phyloP scores from a whole-genome alignment of 2,797 vertebrate species.

The Chelon labrosus region DNA sequence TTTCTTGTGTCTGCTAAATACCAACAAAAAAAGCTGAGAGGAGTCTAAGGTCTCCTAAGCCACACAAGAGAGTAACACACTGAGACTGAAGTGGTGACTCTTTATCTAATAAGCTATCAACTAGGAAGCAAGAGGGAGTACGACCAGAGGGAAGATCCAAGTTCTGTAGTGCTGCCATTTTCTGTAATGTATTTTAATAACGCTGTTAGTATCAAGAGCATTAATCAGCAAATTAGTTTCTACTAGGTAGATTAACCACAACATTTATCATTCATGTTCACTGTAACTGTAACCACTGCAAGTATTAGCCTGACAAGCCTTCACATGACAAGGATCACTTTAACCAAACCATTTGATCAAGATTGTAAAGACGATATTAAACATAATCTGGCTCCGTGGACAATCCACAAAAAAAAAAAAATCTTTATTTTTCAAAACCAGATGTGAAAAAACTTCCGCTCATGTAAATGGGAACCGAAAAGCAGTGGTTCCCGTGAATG shows the following conservation, averaged over 20 bases:
- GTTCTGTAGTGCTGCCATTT: neutral
- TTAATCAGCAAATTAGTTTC: neutral
- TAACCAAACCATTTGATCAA: neutral
- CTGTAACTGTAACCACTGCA: neutral
- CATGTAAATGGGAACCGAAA: slow-evolving; percentile 60
- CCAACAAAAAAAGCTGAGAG: neutral
- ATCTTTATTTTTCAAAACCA: slow-evolving; percentile 37
- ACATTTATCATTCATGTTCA: neutral
- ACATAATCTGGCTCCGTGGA: neutral
- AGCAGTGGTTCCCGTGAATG: slow-evolving; percentile 64
- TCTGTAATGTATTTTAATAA: slow-evolving; percentile 3
- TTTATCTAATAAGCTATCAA: neutral
- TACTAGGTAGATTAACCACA: neutral
- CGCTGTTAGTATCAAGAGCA: neutral
- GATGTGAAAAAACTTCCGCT: slow-evolving; percentile 27
- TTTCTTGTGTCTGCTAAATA: neutral
- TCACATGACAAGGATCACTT: neutral
- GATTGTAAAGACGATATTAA: neutral
- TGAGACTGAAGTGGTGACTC: slow-evolving; percentile 1
- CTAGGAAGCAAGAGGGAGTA: neutral
- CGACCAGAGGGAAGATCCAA: neutral
- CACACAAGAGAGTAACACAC: neutral
- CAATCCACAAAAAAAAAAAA: neutral
- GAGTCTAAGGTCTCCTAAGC: neutral
- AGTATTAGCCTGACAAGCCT: neutral